Percentiles rank a stretch among this genome's conserved stretches.
Evolutionary conservation across 1,140 invertebrate species (phyloP).

Genomic region (Neodiprion fabricii): DNA sequence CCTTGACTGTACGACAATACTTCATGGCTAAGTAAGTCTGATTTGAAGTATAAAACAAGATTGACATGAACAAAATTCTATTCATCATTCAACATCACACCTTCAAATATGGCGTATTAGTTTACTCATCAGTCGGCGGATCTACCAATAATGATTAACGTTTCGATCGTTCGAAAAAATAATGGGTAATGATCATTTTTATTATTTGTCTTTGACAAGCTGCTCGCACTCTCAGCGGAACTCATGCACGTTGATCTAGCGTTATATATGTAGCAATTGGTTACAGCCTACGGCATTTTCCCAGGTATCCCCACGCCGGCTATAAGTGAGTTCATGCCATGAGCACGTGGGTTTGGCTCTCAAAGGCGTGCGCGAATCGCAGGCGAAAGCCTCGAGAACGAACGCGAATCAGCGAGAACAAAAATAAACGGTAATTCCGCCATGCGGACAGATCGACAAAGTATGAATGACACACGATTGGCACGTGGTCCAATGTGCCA

Average conservation of each 20-base stretch:
- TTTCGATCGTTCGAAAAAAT: too few species aligned
- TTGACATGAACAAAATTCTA: not conserved
- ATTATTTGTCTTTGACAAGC: too few species aligned
- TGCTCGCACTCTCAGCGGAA: too few species aligned
- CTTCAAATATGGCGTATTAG: too few species aligned
- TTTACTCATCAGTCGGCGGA: too few species aligned
- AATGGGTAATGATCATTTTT: too few species aligned
- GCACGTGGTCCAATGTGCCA: not conserved
- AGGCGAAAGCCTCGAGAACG: not conserved
- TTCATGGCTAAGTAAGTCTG: not conserved
- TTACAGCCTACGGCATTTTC: not conserved
- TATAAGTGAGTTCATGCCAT: not conserved
- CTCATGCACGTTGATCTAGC: too few species aligned
- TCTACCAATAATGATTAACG: too few species aligned
- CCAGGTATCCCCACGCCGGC: not conserved
- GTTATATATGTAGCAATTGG: too few species aligned
- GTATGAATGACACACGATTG: not conserved
- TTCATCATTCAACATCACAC: too few species aligned
- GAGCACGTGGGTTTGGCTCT: not conserved
- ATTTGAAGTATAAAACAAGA: not conserved
- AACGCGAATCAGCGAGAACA: not conserved
- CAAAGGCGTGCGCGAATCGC: not conserved
- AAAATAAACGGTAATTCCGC: not conserved
- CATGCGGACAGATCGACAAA: not conserved
- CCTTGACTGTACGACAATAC: not conserved